Base-by-base conservation (phyloP, 37 sponge, comb jelly and placozoan genomes). In the Eunapius fragilis region DNA sequence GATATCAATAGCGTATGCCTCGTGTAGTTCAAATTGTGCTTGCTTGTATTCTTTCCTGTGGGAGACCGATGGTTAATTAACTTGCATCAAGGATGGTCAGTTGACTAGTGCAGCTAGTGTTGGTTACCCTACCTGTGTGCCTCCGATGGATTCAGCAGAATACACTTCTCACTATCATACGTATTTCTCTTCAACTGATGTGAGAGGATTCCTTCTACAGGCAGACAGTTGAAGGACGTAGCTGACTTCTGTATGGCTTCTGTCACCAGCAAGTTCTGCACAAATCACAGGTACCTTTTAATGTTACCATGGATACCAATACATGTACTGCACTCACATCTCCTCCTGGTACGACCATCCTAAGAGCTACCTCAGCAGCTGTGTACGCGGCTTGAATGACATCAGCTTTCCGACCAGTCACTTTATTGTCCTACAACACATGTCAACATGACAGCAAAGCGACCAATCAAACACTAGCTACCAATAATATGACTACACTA, bases 1-100 rank as follows among this genome's bases (percentile, higher is more conserved):
- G 58, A 99, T 90, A 80, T 99, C 97, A 25, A 99, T 86, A 32
- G 89, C 91, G 86, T 99, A 99, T 17, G 96, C 99, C 67, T 99
- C 99, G 58, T 95, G 85, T 12, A 97, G 87, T 17, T 91, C 94
- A 90, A 99, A 99, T 91, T 95, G 93, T 83, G 91, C 89, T 33
- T 85, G 92, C 87, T 96, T 94, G 78, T 87, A 80, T 58, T 97
- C 99, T 67, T 95, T 89, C 78, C 94, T 94, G 67, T 33, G 58
- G 4, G 4, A 48, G 27, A 25, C 24, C 3, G 30, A 2, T 68
- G 31, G 22, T 27, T 22, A 30, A 2, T 6, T 23, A 49, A 25
- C 23, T 67, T 45, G 47, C 47, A 45, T 11, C 6, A 31, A 4
- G 17, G 5, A 36, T 76, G 35, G 25, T 32, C 6, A 76, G 32